These are phyloP conservation scores for Pardalotus punctatus DNA, from an alignment of 2,113 vertebrate genomes.

Conservation along the genomic window DNA sequence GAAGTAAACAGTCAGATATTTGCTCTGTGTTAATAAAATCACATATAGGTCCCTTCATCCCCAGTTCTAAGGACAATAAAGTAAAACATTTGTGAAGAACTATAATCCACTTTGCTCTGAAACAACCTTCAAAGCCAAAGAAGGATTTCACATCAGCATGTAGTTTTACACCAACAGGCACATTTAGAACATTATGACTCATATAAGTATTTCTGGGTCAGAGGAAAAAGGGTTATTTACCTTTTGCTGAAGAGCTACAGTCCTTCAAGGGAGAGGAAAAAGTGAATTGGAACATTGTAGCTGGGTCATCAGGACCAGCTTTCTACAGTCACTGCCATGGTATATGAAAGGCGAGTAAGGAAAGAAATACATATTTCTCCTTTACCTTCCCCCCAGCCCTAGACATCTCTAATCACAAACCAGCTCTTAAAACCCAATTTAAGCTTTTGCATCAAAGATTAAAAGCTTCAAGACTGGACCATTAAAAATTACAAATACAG, in stretches of 20 bases:
- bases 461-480: background rate
- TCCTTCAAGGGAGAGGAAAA: background rate
- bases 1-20: slow-evolving; percentile 38
- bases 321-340: background rate
- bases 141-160: slow-evolving; percentile 41
- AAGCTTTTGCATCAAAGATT: background rate
- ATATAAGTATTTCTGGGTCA: slow-evolving; percentile 59
- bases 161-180: slow-evolving; percentile 53
- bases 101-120: slow-evolving; percentile 37
- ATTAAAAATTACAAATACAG: background rate
- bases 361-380: background rate
- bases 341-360: background rate
- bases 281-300: background rate
- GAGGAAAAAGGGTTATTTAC: slow-evolving; percentile 62
- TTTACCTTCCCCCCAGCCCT: background rate
- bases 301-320: background rate
- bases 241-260: slow-evolving; percentile 44
- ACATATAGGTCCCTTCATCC: background rate
- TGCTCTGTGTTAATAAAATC: slow-evolving; percentile 28
- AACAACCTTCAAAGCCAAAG: slow-evolving; percentile 33
- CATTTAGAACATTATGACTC: slow-evolving; percentile 64
- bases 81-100: slow-evolving; percentile 32
- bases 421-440: background rate
- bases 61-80: slow-evolving; percentile 23
- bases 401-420: background rate